Evolutionary conservation across 2,797 vertebrate genomes (phyloP), one percentile per base, ranked within the genome.

Genomic region (Bovichtus variegatus): DNA sequence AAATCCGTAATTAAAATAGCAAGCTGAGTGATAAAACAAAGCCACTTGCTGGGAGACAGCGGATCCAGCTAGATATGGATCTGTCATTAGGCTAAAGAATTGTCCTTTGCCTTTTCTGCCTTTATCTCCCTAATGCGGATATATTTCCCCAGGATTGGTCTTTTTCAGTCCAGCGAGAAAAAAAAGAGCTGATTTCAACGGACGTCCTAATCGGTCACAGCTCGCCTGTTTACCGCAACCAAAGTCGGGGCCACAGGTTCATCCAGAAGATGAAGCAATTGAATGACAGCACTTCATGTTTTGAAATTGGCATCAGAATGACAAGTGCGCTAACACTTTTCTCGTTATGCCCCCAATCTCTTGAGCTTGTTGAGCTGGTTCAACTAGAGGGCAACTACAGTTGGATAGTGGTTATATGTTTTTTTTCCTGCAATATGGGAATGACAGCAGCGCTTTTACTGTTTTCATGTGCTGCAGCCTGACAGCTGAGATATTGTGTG

Each of bases 1-100:
- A 89, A 93, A 94, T 92, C 91, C 18, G 82, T 93, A 94, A 95
- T 95, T 94, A 94, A 94, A 95, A 94, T 81, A 88, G 90, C 86
- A 82, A 85, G 83, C 86, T 78, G 58, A 78, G 80, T 83, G 90
- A 94, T 93, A 90, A 94, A 92, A 94, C 91, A 93, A 93, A 94
- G 90, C 86, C 85, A 89, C 87, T 89, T 85, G 86, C 91, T 86
- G 83, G 78, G 90, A 91, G 88, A 90, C 87, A 88, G 90, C 68
- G 29, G 71, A 90, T 89, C 87, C 62, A 4, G 72, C 15, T 36
- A 86, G 93, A 95, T 95, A 94, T 27, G 8, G 87, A 95, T 94
- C 93, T 92, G 86, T 92, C 90, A 93, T 92, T 94, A 93, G 92
- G 92, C 88, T 93, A 89, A 91, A 90, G 88, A 91, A 92, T 90